These are phyloP conservation scores for Phataginus tricuspis DNA, from an alignment of 2,797 vertebrate species.

Conservation along the genomic window DNA sequence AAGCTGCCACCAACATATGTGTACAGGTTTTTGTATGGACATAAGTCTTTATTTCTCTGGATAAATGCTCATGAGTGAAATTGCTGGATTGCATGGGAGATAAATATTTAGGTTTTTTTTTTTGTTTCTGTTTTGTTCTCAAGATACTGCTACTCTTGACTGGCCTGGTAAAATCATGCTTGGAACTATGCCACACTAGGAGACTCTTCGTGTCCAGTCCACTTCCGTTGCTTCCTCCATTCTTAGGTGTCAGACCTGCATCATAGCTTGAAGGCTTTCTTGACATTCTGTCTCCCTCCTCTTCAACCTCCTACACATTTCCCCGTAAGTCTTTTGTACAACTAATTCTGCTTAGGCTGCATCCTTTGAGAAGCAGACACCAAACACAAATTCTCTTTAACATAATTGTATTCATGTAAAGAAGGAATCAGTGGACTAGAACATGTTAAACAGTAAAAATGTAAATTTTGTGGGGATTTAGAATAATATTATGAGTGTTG, in stretches of 20 bases:
- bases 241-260: background rate
- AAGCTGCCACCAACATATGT: background rate
- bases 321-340: background rate
- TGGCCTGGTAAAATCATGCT: background rate
- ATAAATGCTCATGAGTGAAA: background rate
- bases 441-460: background rate
- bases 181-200: background rate
- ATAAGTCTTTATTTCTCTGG: background rate
- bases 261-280: background rate
- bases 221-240: background rate
- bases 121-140: background rate
- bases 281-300: background rate
- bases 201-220: background rate
- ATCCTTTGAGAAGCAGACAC: background rate
- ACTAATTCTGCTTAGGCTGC: background rate
- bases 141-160: background rate
- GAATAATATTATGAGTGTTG: background rate
- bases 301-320: background rate
- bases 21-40: background rate
- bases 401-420: background rate
- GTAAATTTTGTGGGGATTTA: background rate
- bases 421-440: background rate
- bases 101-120: background rate
- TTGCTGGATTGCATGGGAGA: background rate
- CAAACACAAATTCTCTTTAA: background rate